Base-by-base conservation (phyloP, 1,140 invertebrate genomes). In the Venustaconcha ellipsiformis region DNA sequence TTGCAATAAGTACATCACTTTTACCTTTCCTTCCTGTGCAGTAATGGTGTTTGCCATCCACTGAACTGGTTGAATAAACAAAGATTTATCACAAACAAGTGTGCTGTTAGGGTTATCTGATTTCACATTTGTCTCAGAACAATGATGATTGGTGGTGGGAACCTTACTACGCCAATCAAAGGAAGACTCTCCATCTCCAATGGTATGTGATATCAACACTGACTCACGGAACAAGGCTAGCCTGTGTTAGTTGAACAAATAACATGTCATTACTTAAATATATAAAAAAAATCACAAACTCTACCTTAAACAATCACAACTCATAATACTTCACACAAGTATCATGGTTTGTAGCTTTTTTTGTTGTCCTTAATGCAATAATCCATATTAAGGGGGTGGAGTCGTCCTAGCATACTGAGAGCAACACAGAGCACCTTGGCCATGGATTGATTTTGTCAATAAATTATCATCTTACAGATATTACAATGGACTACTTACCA, bases 21-120 rank as follows among this genome's bases (percentile, higher is more conserved):
- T 17, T 79, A 86, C 84, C 81, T 87, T 87, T 57, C 85, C 85
- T 56, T 84, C 80, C 55, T 83, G 71, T 15, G 68, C n/a, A 12
- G 78, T 67, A 13, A 85, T 81, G 56, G 70, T 71, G 18, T 78
- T 76, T 71, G 78, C 76, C 86, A 87, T 87, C 86, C 86, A 87
- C 48, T 80, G 63, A 14, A 87, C 70, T 64, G 86, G 86, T 75
- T 87, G 84, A 14, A 86, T 82, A 74, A 87, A 87, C 55, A 86
- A 72, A 20, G 84, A 85, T 67, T 73, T 74, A 2, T 80, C 72
- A 73, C 83, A 86, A 37, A 74, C 72, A 64, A 63, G 56, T n/a
- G 63, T 63, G 14, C 18, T n/a, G 4, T 70, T 6, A 14, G n/a
- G 13, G 18, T 57, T 57, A 11, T 30, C 58, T 14, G 26, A 17